phyloP scores from a whole-genome alignment of 2,888 invertebrate species.

The Pterostichus niger region DNA sequence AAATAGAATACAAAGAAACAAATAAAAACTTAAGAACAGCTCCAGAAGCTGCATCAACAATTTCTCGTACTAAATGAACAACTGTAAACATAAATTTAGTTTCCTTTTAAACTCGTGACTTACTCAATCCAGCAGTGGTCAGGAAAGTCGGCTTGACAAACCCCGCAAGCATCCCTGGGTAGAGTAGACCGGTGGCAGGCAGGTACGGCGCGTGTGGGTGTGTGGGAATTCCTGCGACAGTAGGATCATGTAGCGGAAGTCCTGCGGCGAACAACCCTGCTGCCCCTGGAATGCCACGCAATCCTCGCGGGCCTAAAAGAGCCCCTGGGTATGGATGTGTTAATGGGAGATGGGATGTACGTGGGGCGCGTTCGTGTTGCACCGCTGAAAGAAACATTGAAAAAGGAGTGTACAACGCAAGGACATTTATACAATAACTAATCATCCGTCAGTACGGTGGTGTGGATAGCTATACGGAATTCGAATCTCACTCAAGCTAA shows the following conservation, averaged over 20 bases:
- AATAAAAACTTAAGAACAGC: too few relatives aligned
- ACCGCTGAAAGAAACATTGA: constrained; percentile 82
- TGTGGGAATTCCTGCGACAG: not conserved
- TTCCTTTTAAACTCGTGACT: not conserved
- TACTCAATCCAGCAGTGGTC: constrained; percentile 68
- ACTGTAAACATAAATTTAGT: not conserved
- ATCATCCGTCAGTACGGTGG: too few relatives aligned
- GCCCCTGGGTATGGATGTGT: constrained; percentile 71
- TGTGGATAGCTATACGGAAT: too few relatives aligned
- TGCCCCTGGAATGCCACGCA: constrained; percentile 72
- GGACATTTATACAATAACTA: too few relatives aligned
- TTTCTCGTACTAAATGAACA: too few relatives aligned
- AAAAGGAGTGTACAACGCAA: too few relatives aligned
- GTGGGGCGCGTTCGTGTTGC: constrained; percentile 93
- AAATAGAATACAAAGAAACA: too few relatives aligned
- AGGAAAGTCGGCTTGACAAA: constrained; percentile 74
- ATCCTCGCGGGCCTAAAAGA: constrained; percentile 70
- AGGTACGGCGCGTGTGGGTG: constrained; percentile 17
- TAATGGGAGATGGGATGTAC: constrained; percentile 77
- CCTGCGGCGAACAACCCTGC: constrained; percentile 71
- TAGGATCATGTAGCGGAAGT: constrained; percentile 73
- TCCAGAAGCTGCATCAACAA: too few relatives aligned
- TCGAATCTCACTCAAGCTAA: too few relatives aligned
- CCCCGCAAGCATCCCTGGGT: constrained; percentile 75
- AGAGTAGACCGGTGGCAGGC: constrained; percentile 72